A percentile compares a stretch with the other conserved stretches of the same genome.
These are phyloP conservation scores for Sus scrofa DNA, from an alignment of 2,113 vertebrate genomes.

Conservation along the genomic window DNA sequence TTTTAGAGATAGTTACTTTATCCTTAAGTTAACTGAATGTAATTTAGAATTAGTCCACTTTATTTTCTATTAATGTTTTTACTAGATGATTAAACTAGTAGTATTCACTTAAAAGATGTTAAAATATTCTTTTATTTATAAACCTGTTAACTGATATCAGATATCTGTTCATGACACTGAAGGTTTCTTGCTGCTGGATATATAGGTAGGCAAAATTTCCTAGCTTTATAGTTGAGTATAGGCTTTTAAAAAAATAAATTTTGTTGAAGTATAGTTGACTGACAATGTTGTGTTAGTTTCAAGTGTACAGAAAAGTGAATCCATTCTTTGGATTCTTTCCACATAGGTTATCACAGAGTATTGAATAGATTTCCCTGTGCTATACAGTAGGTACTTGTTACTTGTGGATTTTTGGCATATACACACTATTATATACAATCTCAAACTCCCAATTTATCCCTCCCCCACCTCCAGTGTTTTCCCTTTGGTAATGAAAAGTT, in stretches of 20 bases:
- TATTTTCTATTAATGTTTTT: constrained; percentile 29
- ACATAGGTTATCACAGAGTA: too few relatives aligned
- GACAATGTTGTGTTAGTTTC: too few relatives aligned
- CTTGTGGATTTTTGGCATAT: too few relatives aligned
- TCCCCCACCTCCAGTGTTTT: too few relatives aligned
- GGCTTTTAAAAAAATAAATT: neutral
- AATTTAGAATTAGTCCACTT: neutral
- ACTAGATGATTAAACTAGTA: neutral
- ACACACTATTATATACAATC: too few relatives aligned
- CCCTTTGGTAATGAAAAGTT: too few relatives aligned
- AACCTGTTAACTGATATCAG: neutral
- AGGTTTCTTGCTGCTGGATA: neutral
- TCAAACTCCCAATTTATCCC: too few relatives aligned
- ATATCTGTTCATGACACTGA: neutral
- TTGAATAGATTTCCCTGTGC: too few relatives aligned
- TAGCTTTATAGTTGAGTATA: neutral
- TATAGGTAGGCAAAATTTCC: neutral
- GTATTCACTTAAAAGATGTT: neutral
- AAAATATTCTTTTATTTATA: neutral
- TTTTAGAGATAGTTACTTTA: neutral
- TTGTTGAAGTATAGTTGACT: too few relatives aligned
- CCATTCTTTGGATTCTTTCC: too few relatives aligned
- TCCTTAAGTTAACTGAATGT: neutral
- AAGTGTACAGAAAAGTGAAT: too few relatives aligned
- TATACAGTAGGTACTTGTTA: too few relatives aligned